phyloP scores from a whole-genome alignment of 2,888 invertebrate species.

The Tachina grossa region DNA sequence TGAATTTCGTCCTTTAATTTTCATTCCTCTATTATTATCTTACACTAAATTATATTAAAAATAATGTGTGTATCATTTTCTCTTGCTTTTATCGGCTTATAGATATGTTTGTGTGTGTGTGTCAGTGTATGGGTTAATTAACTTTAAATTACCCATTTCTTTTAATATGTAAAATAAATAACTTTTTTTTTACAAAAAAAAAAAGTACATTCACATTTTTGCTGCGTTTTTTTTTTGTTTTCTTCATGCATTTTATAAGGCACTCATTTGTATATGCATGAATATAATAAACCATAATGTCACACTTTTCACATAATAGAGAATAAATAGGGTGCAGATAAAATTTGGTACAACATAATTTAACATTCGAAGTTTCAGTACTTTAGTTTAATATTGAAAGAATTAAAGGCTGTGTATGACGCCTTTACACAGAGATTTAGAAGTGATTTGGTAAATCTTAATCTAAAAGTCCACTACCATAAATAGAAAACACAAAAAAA shows the following conservation, averaged over 20 bases:
- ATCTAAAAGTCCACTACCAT: no score
- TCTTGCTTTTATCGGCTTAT: slow-evolving; percentile 16
- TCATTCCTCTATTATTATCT: neutral
- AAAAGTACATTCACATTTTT: slow-evolving; percentile 22
- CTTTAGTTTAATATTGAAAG: no score
- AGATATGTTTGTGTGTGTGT: slow-evolving; percentile 11
- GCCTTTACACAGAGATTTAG: no score
- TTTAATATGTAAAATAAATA: slow-evolving; percentile 60
- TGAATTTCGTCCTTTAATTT: neutral
- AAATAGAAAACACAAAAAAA: no score
- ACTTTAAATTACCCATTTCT: slow-evolving; percentile 63
- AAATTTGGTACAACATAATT: neutral
- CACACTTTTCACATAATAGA: slow-evolving; percentile 30
- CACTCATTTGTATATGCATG: slow-evolving; percentile 33
- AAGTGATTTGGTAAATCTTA: no score
- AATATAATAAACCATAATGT: slow-evolving; percentile 61
- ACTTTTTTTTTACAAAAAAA: slow-evolving; percentile 13
- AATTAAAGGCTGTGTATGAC: no score
- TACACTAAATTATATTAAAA: neutral
- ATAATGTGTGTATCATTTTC: neutral
- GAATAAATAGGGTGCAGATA: slow-evolving; percentile 7
- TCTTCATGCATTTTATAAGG: slow-evolving; percentile 11
- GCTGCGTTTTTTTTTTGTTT: slow-evolving; percentile 9
- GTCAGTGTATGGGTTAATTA: slow-evolving; percentile 62
- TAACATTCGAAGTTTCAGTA: no score